phyloP scores from a whole-genome alignment of 2,113 vertebrate species.

The Petaurus breviceps region DNA sequence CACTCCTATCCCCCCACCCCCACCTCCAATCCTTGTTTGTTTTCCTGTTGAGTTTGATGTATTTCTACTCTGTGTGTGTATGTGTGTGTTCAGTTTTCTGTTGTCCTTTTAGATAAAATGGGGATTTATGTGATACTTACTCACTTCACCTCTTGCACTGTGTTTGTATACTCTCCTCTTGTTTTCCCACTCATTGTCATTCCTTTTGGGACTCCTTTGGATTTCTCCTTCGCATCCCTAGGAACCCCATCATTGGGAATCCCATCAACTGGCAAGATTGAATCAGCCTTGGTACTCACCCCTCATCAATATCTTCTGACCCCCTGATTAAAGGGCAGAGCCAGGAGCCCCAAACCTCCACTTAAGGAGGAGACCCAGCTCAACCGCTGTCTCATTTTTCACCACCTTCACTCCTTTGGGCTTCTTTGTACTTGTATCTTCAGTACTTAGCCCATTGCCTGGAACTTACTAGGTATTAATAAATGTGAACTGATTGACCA shows the following conservation, averaged over 20 bases:
- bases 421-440: neutral
- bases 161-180: neutral
- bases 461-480: neutral
- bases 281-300: neutral
- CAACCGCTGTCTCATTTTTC: neutral
- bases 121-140: neutral
- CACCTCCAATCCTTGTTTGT: neutral
- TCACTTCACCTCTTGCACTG: neutral
- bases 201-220: neutral
- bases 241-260: neutral
- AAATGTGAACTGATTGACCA: neutral
- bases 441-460: neutral
- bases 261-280: neutral
- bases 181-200: neutral
- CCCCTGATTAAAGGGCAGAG: neutral
- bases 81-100: neutral
- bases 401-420: neutral
- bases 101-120: neutral
- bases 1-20: neutral
- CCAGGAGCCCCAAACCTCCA: neutral
- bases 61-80: neutral
- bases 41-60: neutral
- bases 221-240: neutral
- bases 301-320: neutral
- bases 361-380: neutral